A percentile compares a stretch with the other conserved stretches of the same genome.
These are phyloP conservation scores for Epizoanthus ramosus DNA, from an alignment of 92 coral and sea anemone species.

Conservation along the genomic window DNA sequence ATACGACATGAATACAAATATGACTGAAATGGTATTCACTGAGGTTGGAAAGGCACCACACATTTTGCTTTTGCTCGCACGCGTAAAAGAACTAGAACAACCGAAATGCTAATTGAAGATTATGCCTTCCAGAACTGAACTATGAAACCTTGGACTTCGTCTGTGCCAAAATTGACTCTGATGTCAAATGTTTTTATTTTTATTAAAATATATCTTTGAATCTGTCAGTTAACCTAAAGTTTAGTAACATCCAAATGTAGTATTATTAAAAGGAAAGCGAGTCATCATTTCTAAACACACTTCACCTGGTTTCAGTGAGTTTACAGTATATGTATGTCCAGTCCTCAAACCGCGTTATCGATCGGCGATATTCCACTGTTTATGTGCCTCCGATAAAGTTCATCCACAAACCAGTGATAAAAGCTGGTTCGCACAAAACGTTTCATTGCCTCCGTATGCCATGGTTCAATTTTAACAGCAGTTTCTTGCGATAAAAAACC, in stretches of 20 bases:
- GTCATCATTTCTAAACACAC: neutral
- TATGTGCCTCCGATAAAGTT: slow-evolving; percentile 25
- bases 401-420: slow-evolving; percentile 34
- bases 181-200: neutral
- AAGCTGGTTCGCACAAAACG: neutral
- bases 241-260: neutral
- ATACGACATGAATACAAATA: neutral
- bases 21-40: neutral
- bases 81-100: neutral
- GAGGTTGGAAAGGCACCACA: neutral
- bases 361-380: slow-evolving; percentile 32
- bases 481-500: slow-evolving; percentile 15
- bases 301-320: slow-evolving; percentile 27
- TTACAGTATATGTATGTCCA: slow-evolving; percentile 8
- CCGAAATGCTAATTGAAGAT: neutral
- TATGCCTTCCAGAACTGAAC: neutral
- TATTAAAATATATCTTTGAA: neutral
- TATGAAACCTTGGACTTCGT: neutral
- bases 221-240: neutral
- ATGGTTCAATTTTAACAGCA: neutral
- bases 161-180: neutral
- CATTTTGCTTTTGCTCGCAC: neutral
- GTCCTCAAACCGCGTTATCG: slow-evolving; percentile 27
- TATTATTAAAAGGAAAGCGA: neutral
- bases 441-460: neutral